Base-by-base conservation (phyloP, 1,140 invertebrate species). In the Drosophila saltans region DNA sequence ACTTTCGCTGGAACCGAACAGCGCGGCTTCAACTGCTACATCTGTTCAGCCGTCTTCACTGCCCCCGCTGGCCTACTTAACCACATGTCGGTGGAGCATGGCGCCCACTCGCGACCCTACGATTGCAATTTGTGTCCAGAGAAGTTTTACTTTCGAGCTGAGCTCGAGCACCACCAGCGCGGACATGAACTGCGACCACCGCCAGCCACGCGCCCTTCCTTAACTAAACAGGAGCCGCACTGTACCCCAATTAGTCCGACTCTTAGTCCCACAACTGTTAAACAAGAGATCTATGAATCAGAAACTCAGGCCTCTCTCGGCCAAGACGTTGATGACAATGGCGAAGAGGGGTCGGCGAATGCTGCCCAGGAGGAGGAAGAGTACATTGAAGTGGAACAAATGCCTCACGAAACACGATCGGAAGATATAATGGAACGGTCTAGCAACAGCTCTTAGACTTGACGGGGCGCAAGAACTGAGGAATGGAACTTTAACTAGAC, bases 61-160 rank as follows among this genome's bases (percentile, higher is more conserved):
- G 95, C 95, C 4, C 95, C 97, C 1, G 93, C 94, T 3, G 96
- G 96, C 0, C 93, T 98, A 2, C 95, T 98, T 83, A 94, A 94
- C 41, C 98, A 98, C 91, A 96, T 98, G 45, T 52, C 45, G 91
- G 93, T 94, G 2, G 96, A 97, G 80, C 97, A 98, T 91, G 96
- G 97, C 0, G 92, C 96, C 2, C 94, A 95, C 6, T 94, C 95
- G 1, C 94, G 96, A 41, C 96, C 97, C 0, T 98, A 98, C 86
- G 96, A 97, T 82, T 99, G 98, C 90, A 94, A 93, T 3, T 92
- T 95, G 24, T 98, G 98, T 81, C 95, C 95, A 7, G 94, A 97
- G 60, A 97, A 96, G 75, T 99, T 98, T 93, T 98, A 98, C 93
- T 98, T 98, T 93, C 94, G 96, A 56, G 96, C 97, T 0, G 97